Base-by-base conservation (phyloP, 2,888 invertebrate species). In the Metalampra italica region DNA sequence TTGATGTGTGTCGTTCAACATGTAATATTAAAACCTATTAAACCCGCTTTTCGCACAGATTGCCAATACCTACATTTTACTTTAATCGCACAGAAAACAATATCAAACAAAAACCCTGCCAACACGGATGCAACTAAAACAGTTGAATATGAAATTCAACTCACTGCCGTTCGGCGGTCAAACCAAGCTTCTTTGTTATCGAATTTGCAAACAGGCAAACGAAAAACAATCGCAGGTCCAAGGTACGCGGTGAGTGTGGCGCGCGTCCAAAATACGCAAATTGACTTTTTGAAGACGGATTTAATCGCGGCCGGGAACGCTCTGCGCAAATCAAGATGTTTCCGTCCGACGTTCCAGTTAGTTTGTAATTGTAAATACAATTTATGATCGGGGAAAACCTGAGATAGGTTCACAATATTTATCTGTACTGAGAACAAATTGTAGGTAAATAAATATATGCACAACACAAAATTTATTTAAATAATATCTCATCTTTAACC, bases 211-310 rank as follows among this genome's bases (percentile, higher is more conserved):
- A 47, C 29, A 47, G 42, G 37, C 37, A 11, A 47, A 46, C 9
- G 3, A 40, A 45, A 54, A 47, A 46, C 15, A 47, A 15, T 46
- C 44, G 43, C 50, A 29, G 34, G 44, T 9, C 13, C 34, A 52
- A 53, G 53, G 43, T 50, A 52, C 55, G 57, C 54, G 48, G 55
- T 58, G 52, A 52, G 56, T 53, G 59, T 68, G 70, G 72, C 71
- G 51, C 42, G 41, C 59, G 49, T 68, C 67, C 66, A 74, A 74
- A 68, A 64, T 66, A 73, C 69, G 68, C 66, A 71, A 68, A 61
- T 54, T 51, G 47, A 50, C 48, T 54, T 60, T 61, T 61, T 56
- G 59, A 62, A 62, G 59, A 55, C 52, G 52, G 54, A 54, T 64
- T 60, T 60, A 60, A 60, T 55, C 54, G 49, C 52, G 43, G 51